Percentiles rank a stretch among this genome's conserved stretches.
Conservation (phyloP, 2,113 vertebrate species). For the Podiceps cristatus region DNA sequence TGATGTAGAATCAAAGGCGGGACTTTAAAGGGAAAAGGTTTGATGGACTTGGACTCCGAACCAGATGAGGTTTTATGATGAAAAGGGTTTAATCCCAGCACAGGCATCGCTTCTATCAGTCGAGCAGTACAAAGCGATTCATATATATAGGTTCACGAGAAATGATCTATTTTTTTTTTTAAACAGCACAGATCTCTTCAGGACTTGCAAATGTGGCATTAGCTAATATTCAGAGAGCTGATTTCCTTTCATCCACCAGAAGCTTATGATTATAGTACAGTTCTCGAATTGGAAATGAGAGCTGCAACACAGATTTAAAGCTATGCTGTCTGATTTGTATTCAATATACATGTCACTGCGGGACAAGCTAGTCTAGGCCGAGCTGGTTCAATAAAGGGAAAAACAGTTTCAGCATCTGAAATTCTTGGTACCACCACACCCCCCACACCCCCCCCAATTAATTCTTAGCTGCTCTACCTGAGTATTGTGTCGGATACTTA, state of each 20-base stretch:
- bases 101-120: conserved; percentile 95
- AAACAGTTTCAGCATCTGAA: conserved; percentile 75
- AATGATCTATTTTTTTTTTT: conserved; percentile 84
- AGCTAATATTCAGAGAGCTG: conserved; percentile 94
- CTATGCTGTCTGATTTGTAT: conserved; percentile 92
- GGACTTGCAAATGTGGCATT: conserved; percentile 99
- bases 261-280: conserved; percentile 92
- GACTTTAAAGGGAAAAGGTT: conserved; percentile 96
- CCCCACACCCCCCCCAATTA: conserved; percentile 29
- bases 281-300: conserved; percentile 94
- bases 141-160: conserved; percentile 87
- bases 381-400: conserved; percentile 76
- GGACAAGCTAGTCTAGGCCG: conserved; percentile 84
- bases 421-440: neutral
- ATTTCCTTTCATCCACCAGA: conserved; percentile 92
- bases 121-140: conserved; percentile 92
- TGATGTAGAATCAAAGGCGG: conserved; percentile 96
- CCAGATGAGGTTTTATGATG: conserved; percentile 99
- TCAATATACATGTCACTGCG: conserved; percentile 92
- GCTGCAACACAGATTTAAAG: conserved; percentile 84
- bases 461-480: conserved; percentile 74
- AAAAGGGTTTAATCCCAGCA: conserved; percentile 97
- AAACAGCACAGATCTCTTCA: conserved; percentile 89
- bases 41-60: conserved; percentile 97
- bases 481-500: conserved; percentile 28